Evolutionary conservation across 2,888 invertebrate genomes (phyloP).

Genomic region (Diarsia dahlii): DNA sequence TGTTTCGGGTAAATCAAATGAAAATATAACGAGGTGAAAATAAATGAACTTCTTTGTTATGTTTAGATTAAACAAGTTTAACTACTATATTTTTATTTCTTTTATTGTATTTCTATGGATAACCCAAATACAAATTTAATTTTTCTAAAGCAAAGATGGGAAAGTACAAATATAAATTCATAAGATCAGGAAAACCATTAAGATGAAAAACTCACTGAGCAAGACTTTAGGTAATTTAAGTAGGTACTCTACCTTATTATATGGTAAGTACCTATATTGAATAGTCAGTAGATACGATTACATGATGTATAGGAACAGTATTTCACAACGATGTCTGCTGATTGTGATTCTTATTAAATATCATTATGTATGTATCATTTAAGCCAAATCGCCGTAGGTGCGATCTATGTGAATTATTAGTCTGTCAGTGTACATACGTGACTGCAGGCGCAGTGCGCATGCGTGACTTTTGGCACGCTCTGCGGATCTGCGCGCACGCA

Average conservation of each 20-base stretch:
- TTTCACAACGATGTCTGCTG: slow-evolving; percentile 7
- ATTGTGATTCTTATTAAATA: slow-evolving; percentile 3
- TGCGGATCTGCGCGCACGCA: slow-evolving; percentile 49
- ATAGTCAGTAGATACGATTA: not conserved
- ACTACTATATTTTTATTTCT: too few species aligned
- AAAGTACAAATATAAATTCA: not conserved
- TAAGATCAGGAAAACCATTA: not conserved
- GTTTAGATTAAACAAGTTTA: too few species aligned
- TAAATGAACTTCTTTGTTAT: too few species aligned
- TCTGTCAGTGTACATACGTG: slow-evolving; percentile 42
- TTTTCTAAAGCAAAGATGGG: not conserved
- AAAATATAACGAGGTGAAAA: too few species aligned
- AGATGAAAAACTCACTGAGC: not conserved
- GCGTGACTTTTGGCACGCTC: slow-evolving; percentile 66
- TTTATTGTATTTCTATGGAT: too few species aligned
- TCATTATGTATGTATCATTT: slow-evolving; percentile 20
- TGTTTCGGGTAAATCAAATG: too few species aligned
- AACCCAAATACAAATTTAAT: not conserved
- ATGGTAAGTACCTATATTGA: too few species aligned
- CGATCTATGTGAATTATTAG: slow-evolving; percentile 39
- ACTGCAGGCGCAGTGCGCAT: slow-evolving; percentile 34
- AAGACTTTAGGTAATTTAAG: not conserved
- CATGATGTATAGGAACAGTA: not conserved
- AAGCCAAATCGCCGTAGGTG: slow-evolving; percentile 29
- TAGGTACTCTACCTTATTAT: too few species aligned